phyloP scores from a whole-genome alignment of 1,140 invertebrate species.

The Calephelis nemesis region DNA sequence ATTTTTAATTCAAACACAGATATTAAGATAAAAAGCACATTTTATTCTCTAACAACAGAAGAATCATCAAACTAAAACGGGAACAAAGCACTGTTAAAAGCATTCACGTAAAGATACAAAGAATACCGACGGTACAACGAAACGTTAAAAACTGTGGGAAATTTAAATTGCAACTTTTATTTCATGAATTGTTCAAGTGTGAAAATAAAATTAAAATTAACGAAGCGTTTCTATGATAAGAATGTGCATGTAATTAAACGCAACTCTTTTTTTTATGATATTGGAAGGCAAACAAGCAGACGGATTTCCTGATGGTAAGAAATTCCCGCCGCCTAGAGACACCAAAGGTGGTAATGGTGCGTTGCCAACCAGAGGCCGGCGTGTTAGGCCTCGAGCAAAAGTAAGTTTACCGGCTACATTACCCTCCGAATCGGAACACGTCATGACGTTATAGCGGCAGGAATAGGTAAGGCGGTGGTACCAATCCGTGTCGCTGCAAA shows the following conservation, averaged over 20 bases:
- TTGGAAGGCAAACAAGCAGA: no score
- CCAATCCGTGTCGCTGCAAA: no score
- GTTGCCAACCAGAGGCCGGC: no score
- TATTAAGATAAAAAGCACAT: neutral
- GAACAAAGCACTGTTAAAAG: slow-evolving; percentile 20
- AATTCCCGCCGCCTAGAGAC: no score
- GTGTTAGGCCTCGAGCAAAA: no score
- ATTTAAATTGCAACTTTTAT: slow-evolving; percentile 10
- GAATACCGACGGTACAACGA: slow-evolving; percentile 18
- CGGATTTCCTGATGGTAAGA: no score
- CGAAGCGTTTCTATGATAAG: slow-evolving; percentile 13
- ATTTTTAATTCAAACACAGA: slow-evolving; percentile 23
- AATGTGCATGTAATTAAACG: neutral
- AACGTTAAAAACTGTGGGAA: slow-evolving; percentile 19
- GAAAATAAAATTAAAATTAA: slow-evolving; percentile 29
- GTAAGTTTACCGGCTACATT: no score
- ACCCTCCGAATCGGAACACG: no score
- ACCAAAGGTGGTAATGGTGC: no score
- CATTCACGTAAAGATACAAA: slow-evolving; percentile 18
- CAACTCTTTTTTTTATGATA: no score
- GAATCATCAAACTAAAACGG: slow-evolving; percentile 16
- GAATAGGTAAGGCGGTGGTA: no score
- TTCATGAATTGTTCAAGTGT: slow-evolving; percentile 18
- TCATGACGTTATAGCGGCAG: no score
- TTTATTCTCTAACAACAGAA: slow-evolving; percentile 5